A percentile compares a stretch with the other conserved stretches of the same genome.
Conservation (phyloP, 2,113 vertebrate species). For the Grus americana region DNA sequence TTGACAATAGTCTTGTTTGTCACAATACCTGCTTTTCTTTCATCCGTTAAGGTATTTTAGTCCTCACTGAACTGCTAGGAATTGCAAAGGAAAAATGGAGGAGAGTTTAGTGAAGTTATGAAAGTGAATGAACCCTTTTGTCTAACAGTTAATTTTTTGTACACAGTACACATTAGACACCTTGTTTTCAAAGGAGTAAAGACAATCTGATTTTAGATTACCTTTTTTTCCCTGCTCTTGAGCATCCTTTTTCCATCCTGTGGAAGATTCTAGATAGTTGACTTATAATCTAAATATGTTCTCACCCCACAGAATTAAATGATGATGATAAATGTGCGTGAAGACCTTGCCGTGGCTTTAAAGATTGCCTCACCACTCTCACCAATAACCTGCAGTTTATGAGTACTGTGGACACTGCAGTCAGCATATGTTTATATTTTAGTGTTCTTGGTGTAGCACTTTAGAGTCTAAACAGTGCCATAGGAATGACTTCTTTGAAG, state of each 20-base stretch:
- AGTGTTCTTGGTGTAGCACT: not conserved
- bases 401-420: not conserved
- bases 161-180: not conserved
- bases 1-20: not conserved
- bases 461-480: not conserved
- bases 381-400: not conserved
- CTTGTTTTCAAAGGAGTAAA: not conserved
- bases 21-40: not conserved
- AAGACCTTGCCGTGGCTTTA: not conserved
- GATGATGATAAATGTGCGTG: not conserved
- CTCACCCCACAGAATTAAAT: not conserved
- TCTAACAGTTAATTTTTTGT: not conserved
- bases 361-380: not conserved
- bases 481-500: not conserved
- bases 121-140: not conserved
- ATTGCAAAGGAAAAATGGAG: not conserved
- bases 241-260: not conserved
- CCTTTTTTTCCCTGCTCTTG: not conserved
- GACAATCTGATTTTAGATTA: not conserved
- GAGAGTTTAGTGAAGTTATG: not conserved
- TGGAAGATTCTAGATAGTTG: not conserved
- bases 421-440: not conserved
- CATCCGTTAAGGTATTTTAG: not conserved
- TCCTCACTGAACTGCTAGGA: not conserved
- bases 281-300: not conserved